A percentile compares a stretch with the other conserved stretches of the same genome.
Evolutionary conservation across 2,113 vertebrate species (phyloP).

Genomic region (Calidris pygmaea): DNA sequence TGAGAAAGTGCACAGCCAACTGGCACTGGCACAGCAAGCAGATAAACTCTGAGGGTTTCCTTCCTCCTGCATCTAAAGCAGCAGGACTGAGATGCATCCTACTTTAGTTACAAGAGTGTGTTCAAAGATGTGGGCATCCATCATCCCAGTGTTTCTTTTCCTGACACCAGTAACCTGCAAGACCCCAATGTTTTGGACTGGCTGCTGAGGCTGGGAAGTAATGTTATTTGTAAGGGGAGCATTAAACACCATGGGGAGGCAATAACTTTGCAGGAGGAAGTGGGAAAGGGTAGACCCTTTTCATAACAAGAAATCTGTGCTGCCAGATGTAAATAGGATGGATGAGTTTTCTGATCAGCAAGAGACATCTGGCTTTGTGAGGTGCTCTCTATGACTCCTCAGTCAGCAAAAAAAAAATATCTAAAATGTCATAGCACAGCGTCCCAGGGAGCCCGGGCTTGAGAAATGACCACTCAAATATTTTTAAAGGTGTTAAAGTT

Average conservation of each 20-base stretch:
- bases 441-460: not conserved
- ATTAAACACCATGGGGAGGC: accelerated
- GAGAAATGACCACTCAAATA: not conserved
- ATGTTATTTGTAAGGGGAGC: not conserved
- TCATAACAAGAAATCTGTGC: not conserved
- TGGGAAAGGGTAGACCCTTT: not conserved
- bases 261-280: not conserved
- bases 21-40: not conserved
- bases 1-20: accelerated
- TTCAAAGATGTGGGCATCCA: not conserved
- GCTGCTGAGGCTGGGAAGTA: not conserved
- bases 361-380: not conserved
- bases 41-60: not conserved
- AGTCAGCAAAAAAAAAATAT: not conserved
- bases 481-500: not conserved
- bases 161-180: not conserved
- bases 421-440: not conserved
- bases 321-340: not conserved
- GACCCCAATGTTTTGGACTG: not conserved
- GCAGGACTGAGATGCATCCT: not conserved
- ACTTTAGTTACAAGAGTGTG: not conserved
- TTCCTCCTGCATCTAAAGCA: not conserved
- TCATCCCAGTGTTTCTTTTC: not conserved
- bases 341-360: not conserved
- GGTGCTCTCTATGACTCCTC: not conserved